Evolutionary conservation across 2,113 vertebrate species (phyloP).

Genomic region (Pachycephala philippinensis): DNA sequence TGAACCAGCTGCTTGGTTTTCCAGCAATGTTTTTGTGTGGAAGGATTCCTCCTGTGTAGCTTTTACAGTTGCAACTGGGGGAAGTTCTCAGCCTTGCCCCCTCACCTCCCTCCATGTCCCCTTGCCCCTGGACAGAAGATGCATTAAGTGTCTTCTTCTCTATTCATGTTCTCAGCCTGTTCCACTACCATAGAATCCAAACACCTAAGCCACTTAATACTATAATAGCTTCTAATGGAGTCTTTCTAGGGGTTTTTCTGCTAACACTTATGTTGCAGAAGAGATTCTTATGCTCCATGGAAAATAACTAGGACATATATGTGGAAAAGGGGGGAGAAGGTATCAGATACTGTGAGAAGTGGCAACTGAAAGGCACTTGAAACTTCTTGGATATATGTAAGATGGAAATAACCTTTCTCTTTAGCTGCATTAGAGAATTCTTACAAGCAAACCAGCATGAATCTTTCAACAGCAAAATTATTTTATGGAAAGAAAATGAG

Average conservation of each 20-base stretch:
- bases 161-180: background rate
- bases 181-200: background rate
- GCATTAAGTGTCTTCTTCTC: background rate
- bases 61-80: background rate
- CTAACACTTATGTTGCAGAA: background rate
- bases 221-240: background rate
- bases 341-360: rapidly evolving
- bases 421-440: background rate
- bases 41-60: background rate
- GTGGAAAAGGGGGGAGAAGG: rapidly evolving
- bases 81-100: background rate
- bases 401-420: background rate
- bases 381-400: background rate
- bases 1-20: background rate
- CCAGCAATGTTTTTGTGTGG: background rate
- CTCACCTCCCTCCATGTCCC: rapidly evolving
- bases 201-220: background rate
- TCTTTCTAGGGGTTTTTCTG: background rate
- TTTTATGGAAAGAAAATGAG: constrained; percentile 7
- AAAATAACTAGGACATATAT: background rate
- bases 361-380: background rate
- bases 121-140: rapidly evolving
- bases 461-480: background rate
- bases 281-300: background rate
- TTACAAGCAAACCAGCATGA: background rate